Evolutionary conservation across 2,888 invertebrate species (phyloP), one percentile per base, ranked within the genome.

Genomic region (Neocrepidodera transversa): DNA sequence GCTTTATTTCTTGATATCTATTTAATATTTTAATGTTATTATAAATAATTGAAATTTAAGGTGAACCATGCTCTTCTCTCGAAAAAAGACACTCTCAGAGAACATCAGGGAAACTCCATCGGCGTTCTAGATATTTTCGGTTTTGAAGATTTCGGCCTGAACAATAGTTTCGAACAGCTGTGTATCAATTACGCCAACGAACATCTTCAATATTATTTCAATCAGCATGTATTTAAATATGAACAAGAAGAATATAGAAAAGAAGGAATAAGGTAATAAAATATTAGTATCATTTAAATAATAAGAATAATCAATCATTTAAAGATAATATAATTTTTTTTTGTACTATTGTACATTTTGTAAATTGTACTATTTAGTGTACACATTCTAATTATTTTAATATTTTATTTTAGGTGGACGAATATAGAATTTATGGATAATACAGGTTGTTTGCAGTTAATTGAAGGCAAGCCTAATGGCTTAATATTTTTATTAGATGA

Each of bases 141-240:
- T 17, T 97, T 97, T 81, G 97, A 97, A 79, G 96, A 97, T 81
- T 96, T 97, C 77, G 93, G 91, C 60, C 85, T 88, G 57, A 88
- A 87, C 79, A 92, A 92, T 81, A 95, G 95, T 79, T 97, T 96
- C 79, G 97, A 97, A 80, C 97, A 97, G 81, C 86, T 97, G 69
- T 97, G 97, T 81, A 97, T 97, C 71, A 97, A 97, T 83, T 97
- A 95, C 80, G 97, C 97, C 13, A 97, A 97, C 79, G 97, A 97
- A 80, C 95, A 96, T 80, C 84, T 97, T 49, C 97, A 97, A 82
- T 93, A 94, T 80, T 97, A 97, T 80, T 97, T 97, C 83, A 97
- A 97, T 83, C 94, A 96, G 80, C 97, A 97, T 78, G 97, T 97
- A 70, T 97, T 97, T 82, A 95, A 96, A 81, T 96, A 96, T 75